Evolutionary conservation across 2,797 vertebrate genomes (phyloP).

Genomic region (Chiloscyllium punctatum): DNA sequence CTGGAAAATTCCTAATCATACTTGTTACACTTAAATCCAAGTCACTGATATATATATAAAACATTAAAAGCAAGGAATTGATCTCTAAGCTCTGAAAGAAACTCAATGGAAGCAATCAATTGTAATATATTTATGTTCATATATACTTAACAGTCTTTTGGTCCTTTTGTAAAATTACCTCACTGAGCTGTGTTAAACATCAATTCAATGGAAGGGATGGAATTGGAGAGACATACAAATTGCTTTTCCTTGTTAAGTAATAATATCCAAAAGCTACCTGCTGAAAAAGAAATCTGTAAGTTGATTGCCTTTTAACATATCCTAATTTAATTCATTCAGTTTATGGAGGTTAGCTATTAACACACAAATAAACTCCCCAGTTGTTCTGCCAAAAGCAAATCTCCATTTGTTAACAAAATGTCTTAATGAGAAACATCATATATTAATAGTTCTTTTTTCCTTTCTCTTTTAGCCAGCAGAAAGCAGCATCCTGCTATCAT

Average conservation of each 20-base stretch:
- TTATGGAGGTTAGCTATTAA: slow-evolving; percentile 24
- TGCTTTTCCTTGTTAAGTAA: not conserved
- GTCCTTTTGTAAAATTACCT: not conserved
- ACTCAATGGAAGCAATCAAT: not conserved
- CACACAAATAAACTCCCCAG: slow-evolving; percentile 35
- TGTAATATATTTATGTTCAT: not conserved
- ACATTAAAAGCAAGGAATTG: not conserved
- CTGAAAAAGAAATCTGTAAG: not conserved
- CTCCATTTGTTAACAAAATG: slow-evolving; percentile 11
- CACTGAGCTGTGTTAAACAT: not conserved
- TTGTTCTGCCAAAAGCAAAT: slow-evolving; percentile 31
- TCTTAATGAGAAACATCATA: slow-evolving; percentile 27
- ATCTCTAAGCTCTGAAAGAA: not conserved
- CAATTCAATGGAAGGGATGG: not conserved
- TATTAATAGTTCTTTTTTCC: slow-evolving; percentile 1
- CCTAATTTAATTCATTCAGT: slow-evolving; percentile 9
- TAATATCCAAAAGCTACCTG: not conserved
- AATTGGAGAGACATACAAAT: not conserved
- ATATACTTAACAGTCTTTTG: not conserved
- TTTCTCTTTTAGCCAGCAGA: not conserved
- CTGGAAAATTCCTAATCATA: not conserved
- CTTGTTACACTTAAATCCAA: not conserved
- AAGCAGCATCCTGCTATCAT: not conserved
- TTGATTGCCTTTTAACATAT: slow-evolving; percentile 2
- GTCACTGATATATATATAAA: not conserved